phyloP scores from a whole-genome alignment of 2,113 vertebrate genomes.

The Salvelinus alpinus region DNA sequence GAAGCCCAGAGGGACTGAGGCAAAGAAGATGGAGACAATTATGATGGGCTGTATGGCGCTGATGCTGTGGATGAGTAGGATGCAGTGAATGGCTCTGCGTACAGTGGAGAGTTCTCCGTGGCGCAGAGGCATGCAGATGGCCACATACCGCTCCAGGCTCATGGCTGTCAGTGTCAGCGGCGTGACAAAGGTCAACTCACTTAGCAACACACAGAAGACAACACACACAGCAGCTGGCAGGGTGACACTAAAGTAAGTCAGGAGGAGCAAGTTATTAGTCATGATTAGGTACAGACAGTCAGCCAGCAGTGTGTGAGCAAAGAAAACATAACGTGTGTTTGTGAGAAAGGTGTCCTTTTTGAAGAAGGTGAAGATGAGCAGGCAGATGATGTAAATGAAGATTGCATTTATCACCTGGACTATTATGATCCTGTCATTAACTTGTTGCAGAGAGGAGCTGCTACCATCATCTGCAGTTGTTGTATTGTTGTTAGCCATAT shows the following conservation, averaged over 20 bases:
- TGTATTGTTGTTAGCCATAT: constrained; percentile 29
- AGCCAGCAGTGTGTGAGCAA: constrained; percentile 44
- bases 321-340: constrained; percentile 59
- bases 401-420: constrained; percentile 38
- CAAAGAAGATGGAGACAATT: constrained; percentile 13
- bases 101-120: constrained; percentile 50
- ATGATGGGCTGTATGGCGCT: constrained; percentile 28
- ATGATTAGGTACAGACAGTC: constrained; percentile 42
- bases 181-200: constrained; percentile 9
- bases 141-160: constrained; percentile 60
- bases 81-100: not conserved
- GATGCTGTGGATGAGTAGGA: constrained; percentile 50
- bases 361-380: constrained; percentile 45
- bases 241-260: rapidly evolving
- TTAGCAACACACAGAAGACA: not conserved
- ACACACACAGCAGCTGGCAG: constrained; percentile 34
- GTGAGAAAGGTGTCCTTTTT: constrained; percentile 48
- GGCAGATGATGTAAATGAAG: constrained; percentile 43
- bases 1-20: not conserved
- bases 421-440: not conserved
- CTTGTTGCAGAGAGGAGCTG: rapidly evolving
- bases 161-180: constrained; percentile 59
- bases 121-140: constrained; percentile 59
- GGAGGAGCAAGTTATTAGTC: constrained; percentile 22
- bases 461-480: not conserved